Evolutionary conservation across 2,797 vertebrate species (phyloP), one percentile per base, ranked within the genome.

Genomic region (Pampus argenteus): DNA sequence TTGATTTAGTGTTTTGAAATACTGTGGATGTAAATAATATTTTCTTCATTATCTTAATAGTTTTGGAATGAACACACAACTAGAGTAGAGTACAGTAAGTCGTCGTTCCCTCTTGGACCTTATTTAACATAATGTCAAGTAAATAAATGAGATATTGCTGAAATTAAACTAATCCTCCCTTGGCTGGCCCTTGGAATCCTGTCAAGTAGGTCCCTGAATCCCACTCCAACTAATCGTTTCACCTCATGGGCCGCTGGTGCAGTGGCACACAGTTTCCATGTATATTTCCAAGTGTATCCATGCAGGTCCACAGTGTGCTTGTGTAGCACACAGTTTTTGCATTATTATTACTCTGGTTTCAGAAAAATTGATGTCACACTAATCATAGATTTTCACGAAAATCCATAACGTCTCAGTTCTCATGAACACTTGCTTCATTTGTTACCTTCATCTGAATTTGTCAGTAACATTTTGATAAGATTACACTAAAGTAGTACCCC

Each of bases 391-490:
- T 69, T 69, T 71, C 0, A 51, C 47, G 20, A 13, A 36, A 61
- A 74, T 73, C 29, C 38, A 59, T 18, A 23, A 48, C 25, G 22
- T 56, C 14, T 40, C 17, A 28, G 5, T 64, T 56, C 34, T 26
- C 15, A 47, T 42, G 15, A 49, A 66, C 26, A 22, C 36, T 61
- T 0, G 1, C 45, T 72, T 54, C 11, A 69, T 64, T 28, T 70
- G 48, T 66, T 61, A 60, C 17, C 25, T 31, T 54, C 18, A 29
- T 74, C 74, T 9, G 6, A 59, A 74, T 79, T 67, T 42, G 50
- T 74, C 38, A 20, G 47, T 61, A 76, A 40, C 26, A 9, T 71
- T 76, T 80, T 63, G 66, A 84, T 71, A 52, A 82, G 81, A 86
- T 86, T 88, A 78, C 54, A 47, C 58, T 61, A 36, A 67, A 61